Evolutionary conservation across 2,113 vertebrate species (phyloP), one percentile per base, ranked within the genome.

Genomic region (Lepus timidus): DNA sequence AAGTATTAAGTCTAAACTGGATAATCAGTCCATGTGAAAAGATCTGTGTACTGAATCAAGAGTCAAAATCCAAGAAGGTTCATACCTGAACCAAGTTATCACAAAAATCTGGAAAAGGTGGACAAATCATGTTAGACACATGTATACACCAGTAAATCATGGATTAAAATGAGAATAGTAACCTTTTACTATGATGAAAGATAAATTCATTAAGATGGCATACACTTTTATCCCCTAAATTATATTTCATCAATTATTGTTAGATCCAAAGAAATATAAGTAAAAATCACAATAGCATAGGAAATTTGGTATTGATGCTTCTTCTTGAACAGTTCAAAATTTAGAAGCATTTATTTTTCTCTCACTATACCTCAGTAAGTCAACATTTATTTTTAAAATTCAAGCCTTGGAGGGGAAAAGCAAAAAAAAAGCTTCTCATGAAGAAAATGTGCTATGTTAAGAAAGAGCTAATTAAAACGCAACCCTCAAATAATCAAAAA

Each of bases 311-410:
- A 52, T 6, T 81, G n/a, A 61, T 5, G 52, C 2, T 64, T 92
- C 75, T 76, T 95, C n/a, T 76, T 88, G 17, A 92, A 90, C 19
- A 93, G 2, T 81, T 64, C 49, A 73, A 81, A 93, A 49, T 73
- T 82, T 55, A 62, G 6, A 81, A 87, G 19, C 13, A 88, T 75
- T 94, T 58, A 51, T n/a, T 64, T 74, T 55, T 68, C 23, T 93
- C 89, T 91, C 13, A 78, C 51, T 14, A 85, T 73, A 9, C 2
- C 25, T 39, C 17, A 74, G 9, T 55, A 78, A 86, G 75, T 80
- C 14, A 84, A 79, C 16, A 85, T 67, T 61, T 82, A 62, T 76
- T 78, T 74, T 62, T 20, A 85, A 88, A 94, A 61, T 67, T 64
- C 4, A 74, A 88, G 12, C 33, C 5, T 23, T 91, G 67, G 61